Evolutionary conservation across 2,113 vertebrate genomes (phyloP), one percentile per base, ranked within the genome.

Genomic region (Rhabdornis inornatus): DNA sequence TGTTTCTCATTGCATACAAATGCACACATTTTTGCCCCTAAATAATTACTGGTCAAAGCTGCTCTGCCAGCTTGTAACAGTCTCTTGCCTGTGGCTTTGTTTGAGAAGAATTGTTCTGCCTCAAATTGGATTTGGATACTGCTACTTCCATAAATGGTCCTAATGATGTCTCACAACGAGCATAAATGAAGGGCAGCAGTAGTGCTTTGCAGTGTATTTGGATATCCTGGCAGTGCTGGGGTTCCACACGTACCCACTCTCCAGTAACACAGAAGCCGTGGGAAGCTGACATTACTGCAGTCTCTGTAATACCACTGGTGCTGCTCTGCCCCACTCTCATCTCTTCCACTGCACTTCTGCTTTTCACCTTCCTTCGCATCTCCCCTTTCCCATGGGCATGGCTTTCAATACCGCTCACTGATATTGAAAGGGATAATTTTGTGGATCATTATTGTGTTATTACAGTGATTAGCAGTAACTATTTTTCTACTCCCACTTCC

Each of bases 401-500:
- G 64, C 55, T 90, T 83, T 92, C 80, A 64, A 0, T 75, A 31
- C 83, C 0, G 2, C 91, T 87, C 4, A 0, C 64, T 78, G 68
- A 17, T 93, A 60, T 50, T 72, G 87, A 77, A 90, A 79, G 86
- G 84, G 59, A 74, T 90, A 87, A 95, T 93, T 95, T 63, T 86
- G 87, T 75, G 63, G 55, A 86, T 93, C 56, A 5, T 94, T 95
- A 59, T 90, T 90, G 68, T 80, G 87, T 80, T 91, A 95, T 94
- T 96, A 92, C 47, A 92, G 90, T 78, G 93, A 92, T 96, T 88
- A 94, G 87, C 1, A 0, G 81, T 86, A 83, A 75, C 92, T 86
- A 6, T 74, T 86, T 91, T 64, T 68, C 92, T 88, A 19, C 81
- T 88, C 64, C 21, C 23, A 13, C 47, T 55, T 93, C 7, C 10